Percentiles rank a stretch among this genome's conserved stretches.
Evolutionary conservation across 2,888 invertebrate species (phyloP).

Genomic region (Drosophila ezoana): DNA sequence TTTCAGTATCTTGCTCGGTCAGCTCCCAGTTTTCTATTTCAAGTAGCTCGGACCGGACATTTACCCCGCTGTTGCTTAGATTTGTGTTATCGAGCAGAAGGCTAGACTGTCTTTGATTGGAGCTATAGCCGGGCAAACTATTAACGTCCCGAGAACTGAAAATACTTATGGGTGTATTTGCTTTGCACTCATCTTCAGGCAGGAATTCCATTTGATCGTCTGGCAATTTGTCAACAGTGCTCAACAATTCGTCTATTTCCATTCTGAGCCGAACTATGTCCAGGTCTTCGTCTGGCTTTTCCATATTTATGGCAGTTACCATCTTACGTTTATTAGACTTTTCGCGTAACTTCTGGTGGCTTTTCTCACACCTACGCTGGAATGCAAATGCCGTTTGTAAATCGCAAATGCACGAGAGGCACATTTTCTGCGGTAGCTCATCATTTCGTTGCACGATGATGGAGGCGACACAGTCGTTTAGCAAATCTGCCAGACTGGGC

Average conservation of each 20-base stretch:
- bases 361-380: constrained; percentile 38
- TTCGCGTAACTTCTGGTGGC: constrained; percentile 18
- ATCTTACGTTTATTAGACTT: background rate
- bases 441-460: constrained; percentile 25
- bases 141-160: background rate
- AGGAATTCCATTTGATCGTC: background rate
- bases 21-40: constrained; percentile 37
- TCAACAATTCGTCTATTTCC: background rate
- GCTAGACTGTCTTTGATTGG: background rate
- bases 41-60: constrained; percentile 34
- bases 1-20: constrained; percentile 17
- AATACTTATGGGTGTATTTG: background rate
- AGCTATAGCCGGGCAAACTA: background rate
- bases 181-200: too few relatives aligned
- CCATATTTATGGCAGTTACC: background rate
- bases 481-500: constrained; percentile 34
- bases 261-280: background rate
- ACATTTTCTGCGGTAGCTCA: constrained; percentile 38
- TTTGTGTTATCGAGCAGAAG: background rate
- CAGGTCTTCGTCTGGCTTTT: background rate
- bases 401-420: constrained; percentile 40
- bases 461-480: constrained; percentile 32
- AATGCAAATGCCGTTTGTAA: constrained; percentile 39
- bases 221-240: background rate
- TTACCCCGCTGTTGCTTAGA: background rate